These are phyloP conservation scores for Acronicta alni DNA, from an alignment of 2,888 invertebrate genomes.

Conservation along the genomic window DNA sequence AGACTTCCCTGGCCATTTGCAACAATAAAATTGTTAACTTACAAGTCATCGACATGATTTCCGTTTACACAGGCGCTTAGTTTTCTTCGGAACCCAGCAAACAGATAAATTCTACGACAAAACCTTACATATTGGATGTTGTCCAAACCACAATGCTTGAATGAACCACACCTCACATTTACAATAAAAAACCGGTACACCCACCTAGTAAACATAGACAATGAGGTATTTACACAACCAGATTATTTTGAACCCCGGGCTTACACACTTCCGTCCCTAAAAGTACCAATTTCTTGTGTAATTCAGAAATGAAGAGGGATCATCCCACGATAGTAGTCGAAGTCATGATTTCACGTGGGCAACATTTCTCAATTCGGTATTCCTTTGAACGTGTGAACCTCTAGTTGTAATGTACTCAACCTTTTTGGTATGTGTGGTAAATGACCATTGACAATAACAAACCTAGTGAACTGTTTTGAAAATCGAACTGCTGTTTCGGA, in stretches of 20 bases:
- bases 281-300: constrained; percentile 47
- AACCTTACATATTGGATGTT: constrained; percentile 34
- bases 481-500: neutral
- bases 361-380: constrained; percentile 71
- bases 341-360: constrained; percentile 69
- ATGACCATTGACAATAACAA: constrained; percentile 7
- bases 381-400: constrained; percentile 71
- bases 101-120: constrained; percentile 11
- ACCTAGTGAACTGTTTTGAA: constrained; percentile 2
- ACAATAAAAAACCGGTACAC: constrained; percentile 77
- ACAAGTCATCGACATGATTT: neutral
- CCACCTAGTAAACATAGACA: constrained; percentile 77
- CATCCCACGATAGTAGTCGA: constrained; percentile 43
- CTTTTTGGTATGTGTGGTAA: constrained; percentile 27
- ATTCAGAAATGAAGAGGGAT: constrained; percentile 58
- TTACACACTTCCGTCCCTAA: constrained; percentile 51
- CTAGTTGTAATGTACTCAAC: constrained; percentile 27
- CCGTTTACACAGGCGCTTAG: neutral
- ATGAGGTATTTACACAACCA: constrained; percentile 74
- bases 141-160: constrained; percentile 57
- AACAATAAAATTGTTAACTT: neutral
- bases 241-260: constrained; percentile 59
- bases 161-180: constrained; percentile 61
- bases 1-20: too few relatives aligned
- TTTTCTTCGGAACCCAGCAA: neutral